These are phyloP conservation scores for Potamilus streckersoni DNA, from an alignment of 1,140 invertebrate genomes.

Conservation along the genomic window DNA sequence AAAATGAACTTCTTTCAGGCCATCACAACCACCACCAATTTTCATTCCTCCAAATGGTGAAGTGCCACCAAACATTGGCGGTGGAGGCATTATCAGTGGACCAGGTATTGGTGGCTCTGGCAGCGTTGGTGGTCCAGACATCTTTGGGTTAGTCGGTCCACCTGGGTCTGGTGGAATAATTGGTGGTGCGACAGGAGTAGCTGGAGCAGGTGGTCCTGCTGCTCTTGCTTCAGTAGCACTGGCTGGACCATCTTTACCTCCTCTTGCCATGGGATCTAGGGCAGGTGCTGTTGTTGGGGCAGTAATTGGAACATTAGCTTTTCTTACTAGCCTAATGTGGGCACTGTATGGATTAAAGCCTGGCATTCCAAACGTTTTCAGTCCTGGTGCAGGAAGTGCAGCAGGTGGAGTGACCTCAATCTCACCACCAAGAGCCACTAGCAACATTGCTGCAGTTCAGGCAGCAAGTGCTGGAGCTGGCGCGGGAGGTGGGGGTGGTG, in stretches of 20 bases:
- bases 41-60: conserved; percentile 4
- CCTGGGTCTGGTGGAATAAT: conserved; percentile 14
- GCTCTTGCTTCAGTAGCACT: neutral
- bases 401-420: conserved; percentile 14
- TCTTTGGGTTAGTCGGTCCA: conserved; percentile 6
- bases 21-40: conserved; percentile 14
- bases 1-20: neutral
- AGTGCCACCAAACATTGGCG: conserved; percentile 3
- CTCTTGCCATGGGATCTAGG: conserved; percentile 14
- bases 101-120: neutral
- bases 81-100: conserved; percentile 9
- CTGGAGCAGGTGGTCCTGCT: neutral
- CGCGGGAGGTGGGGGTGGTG: conserved; percentile 1
- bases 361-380: conserved; percentile 11
- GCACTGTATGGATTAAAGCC: conserved; percentile 27
- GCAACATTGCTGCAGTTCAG: conserved; percentile 23
- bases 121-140: neutral
- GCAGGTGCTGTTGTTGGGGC: conserved; percentile 31
- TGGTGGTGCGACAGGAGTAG: conserved; percentile 5
- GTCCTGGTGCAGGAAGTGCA: conserved; percentile 20
- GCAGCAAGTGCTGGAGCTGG: conserved; percentile 21
- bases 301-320: conserved; percentile 26
- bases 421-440: conserved; percentile 18
- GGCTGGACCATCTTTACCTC: conserved; percentile 15
- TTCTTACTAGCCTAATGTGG: conserved; percentile 31